Evolutionary conservation across 2,113 vertebrate species (phyloP), one percentile per base, ranked within the genome.

Genomic region (Micromys minutus): DNA sequence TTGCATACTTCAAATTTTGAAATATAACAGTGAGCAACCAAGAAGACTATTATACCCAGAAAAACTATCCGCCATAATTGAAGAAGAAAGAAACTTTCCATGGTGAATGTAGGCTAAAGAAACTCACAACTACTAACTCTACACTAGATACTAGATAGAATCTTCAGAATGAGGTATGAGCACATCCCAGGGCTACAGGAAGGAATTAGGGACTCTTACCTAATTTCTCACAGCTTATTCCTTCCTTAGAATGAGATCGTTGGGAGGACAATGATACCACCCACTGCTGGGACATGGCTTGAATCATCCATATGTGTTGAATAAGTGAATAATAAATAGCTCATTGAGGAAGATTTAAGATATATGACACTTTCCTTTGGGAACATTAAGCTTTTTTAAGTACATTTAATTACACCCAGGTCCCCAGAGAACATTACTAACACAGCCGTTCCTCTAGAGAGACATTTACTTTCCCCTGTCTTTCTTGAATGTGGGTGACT

Each of bases 301-400:
- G 12, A 50, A 34, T 52, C 31, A 76, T 72, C 80, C 42, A 2
- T 92, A 52, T 19, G 55, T 87, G 13, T 75, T 77, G 75, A 84
- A 76, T 77, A 92, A 90, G 67, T 74, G 84, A 93, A 77, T 83
- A 69, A 86, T 61, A 5, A 84, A 52, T 31, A 71, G 34, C 75
- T 59, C 76, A 42, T 11, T 42, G n/a, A 12, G 47, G 42, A 69
- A 63, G 19, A 74, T 83, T 72, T 92, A 63, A 79, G 84, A 75
- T 10, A 83, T 8, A 91, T 3, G 22, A 88, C 61, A 3, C 0
- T 95, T 89, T 50, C 95, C 76, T 72, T 71, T 75, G 79, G 55
- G 61, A 92, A 75, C 12, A 89, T 75, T 85, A 63, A 88, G 69
- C 57, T 69, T 50, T 36, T 94, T 95, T 92, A 94, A 87, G 29